Conservation (phyloP, 2,797 vertebrate species). For the Picus viridis region DNA sequence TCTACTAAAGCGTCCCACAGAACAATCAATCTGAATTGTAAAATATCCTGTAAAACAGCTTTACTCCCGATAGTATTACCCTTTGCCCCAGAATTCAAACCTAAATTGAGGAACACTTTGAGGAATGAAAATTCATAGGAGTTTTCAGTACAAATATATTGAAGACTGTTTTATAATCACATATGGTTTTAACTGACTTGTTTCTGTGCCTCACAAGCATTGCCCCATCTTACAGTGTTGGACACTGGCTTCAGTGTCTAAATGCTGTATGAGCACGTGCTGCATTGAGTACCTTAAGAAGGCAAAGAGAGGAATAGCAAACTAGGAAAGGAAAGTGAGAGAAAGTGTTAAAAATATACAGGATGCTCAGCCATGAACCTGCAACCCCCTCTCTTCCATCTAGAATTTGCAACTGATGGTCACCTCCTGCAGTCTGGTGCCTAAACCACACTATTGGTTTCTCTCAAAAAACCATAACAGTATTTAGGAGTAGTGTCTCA, state of each 20-base stretch:
- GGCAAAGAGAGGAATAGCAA: not conserved
- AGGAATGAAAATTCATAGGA: constrained; percentile 19
- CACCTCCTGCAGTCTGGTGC: not conserved
- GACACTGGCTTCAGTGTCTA: not conserved
- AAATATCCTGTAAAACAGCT: constrained; percentile 17
- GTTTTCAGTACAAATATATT: not conserved
- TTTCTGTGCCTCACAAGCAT: not conserved
- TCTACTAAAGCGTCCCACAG: constrained; percentile 28
- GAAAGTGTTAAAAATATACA: not conserved
- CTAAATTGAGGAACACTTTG: not conserved
- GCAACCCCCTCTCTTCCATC: not conserved
- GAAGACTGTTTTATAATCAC: not conserved
- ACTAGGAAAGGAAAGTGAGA: not conserved
- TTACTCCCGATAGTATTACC: not conserved
- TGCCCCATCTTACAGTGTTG: not conserved
- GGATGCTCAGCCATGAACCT: not conserved
- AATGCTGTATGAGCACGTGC: not conserved
- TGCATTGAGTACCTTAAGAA: not conserved
- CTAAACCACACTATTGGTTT: not conserved
- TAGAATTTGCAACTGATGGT: not conserved
- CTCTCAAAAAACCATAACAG: not conserved
- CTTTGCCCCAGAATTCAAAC: constrained; percentile 26
- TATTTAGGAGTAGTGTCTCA: not conserved
- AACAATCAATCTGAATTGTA: constrained; percentile 44
- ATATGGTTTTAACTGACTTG: not conserved